Base-by-base conservation (phyloP, 2,888 invertebrate genomes). In the Gibbula magus region DNA sequence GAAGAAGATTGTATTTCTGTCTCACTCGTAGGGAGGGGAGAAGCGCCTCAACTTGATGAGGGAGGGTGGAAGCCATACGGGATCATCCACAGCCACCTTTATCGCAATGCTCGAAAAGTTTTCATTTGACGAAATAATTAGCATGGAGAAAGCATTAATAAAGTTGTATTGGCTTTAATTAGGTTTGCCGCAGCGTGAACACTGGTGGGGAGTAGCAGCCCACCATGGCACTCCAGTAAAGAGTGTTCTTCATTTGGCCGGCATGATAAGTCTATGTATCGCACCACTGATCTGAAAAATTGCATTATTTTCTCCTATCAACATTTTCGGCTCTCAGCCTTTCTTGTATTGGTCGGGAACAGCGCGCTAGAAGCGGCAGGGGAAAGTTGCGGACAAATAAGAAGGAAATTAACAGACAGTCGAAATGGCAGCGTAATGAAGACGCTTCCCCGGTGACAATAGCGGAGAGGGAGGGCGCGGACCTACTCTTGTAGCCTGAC, bases 101-200 rank as follows among this genome's bases (percentile, higher is more conserved):
- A 54, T 75, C 75, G 75, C 22, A 32, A 75, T 75, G 75, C 75
- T 73, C 51, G 54, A 54, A 52, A 54, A 78, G 53, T 53, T 73
- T 78, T 67, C 78, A 70, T 54, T 74, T 78, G 74, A 73, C 70
- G 73, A 78, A 73, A 78, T 78, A 78, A 78, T 78, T 78, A 78
- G 78, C 78, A 78, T 78, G 78, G 35, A 78, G 75, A 78, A 56
- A 78, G 67, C 78, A 78, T 78, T 78, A 78, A 78, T 78, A 74
- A 78, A 78, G 61, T 74, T 78, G 67, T 78, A 78, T 74, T 78
- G 54, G 56, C 78, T 78, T 73, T 78, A 78, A 78, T 78, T 78
- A 78, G 54, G 73, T 73, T 78, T 78, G 32, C 74, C 67, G 53
- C 54, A 53, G 53, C 75, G 54, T 75, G 54, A 54, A 54, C 75